These are phyloP conservation scores for Hirudinaria manillensis DNA, from an alignment of 2,888 invertebrate genomes.

Conservation along the genomic window DNA sequence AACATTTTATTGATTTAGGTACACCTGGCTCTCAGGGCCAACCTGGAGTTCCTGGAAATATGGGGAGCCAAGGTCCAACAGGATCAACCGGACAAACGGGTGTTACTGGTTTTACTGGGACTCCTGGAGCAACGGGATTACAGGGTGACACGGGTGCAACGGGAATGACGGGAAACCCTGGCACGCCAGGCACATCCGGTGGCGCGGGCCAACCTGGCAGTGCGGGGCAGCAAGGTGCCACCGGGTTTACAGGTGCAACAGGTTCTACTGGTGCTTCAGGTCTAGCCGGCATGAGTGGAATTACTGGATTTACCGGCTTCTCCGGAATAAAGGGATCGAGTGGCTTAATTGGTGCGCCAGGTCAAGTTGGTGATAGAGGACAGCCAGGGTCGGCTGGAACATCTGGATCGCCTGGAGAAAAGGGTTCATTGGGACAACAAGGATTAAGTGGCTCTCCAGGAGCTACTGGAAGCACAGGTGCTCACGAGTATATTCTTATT, in stretches of 20 bases:
- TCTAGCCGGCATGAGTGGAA: not conserved
- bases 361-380: slow-evolving; percentile 30
- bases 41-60: not conserved
- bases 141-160: slow-evolving; percentile 3
- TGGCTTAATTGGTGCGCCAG: slow-evolving; percentile 35
- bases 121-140: not conserved
- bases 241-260: slow-evolving; percentile 14
- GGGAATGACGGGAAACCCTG: slow-evolving; percentile 2
- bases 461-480: slow-evolving; percentile 23
- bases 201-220: not conserved
- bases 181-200: slow-evolving; percentile 17
- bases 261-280: slow-evolving; percentile 17
- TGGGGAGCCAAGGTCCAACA: not conserved
- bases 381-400: slow-evolving; percentile 19
- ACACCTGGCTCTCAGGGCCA: slow-evolving; percentile 25
- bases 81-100: slow-evolving; percentile 1
- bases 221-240: not conserved
- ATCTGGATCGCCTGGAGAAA: slow-evolving; percentile 33
- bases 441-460: slow-evolving; percentile 40
- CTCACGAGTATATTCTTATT: too few relatives aligned
- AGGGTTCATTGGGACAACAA: slow-evolving; percentile 8
- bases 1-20: not conserved
- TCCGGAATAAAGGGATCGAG: not conserved
- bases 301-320: not conserved
- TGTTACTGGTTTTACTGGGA: slow-evolving; percentile 2